These are phyloP conservation scores for Epinotia demarniana DNA, from an alignment of 2,888 invertebrate species.

Conservation along the genomic window DNA sequence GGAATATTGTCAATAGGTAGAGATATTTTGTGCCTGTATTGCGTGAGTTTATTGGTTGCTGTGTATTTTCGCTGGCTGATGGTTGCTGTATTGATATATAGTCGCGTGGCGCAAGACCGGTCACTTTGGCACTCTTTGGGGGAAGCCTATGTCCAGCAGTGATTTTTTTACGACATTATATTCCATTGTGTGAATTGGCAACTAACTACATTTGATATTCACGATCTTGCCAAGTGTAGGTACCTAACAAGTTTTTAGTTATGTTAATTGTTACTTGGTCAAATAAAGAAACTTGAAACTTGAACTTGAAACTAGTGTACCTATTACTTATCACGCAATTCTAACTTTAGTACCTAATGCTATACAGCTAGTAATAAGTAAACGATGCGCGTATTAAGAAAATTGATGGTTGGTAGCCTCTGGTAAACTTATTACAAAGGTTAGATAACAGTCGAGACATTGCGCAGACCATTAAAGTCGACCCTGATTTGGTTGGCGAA, in stretches of 20 bases:
- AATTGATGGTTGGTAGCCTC: constrained; percentile 53
- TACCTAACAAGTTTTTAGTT: not conserved
- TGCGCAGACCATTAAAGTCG: constrained; percentile 62
- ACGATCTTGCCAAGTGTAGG: not conserved
- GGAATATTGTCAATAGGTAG: no score
- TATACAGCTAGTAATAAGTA: not conserved
- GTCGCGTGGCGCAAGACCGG: no score
- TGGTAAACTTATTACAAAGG: constrained; percentile 51
- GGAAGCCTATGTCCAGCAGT: no score
- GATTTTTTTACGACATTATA: no score
- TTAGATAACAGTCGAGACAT: constrained; percentile 59
- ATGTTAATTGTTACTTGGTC: no score
- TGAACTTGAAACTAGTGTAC: no score
- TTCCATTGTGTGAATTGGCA: not conserved
- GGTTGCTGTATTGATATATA: no score
- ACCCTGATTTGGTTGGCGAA: constrained; percentile 49
- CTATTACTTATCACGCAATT: constrained; percentile 7
- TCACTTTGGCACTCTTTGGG: no score
- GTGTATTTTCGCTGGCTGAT: no score
- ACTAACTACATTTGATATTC: not conserved
- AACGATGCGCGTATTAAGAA: constrained; percentile 15
- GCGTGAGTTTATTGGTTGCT: no score
- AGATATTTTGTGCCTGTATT: no score
- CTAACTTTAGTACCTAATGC: not conserved
- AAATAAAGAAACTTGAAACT: no score